phyloP scores from a whole-genome alignment of 64 coral and sea anemone species.

The Montipora sp. region DNA sequence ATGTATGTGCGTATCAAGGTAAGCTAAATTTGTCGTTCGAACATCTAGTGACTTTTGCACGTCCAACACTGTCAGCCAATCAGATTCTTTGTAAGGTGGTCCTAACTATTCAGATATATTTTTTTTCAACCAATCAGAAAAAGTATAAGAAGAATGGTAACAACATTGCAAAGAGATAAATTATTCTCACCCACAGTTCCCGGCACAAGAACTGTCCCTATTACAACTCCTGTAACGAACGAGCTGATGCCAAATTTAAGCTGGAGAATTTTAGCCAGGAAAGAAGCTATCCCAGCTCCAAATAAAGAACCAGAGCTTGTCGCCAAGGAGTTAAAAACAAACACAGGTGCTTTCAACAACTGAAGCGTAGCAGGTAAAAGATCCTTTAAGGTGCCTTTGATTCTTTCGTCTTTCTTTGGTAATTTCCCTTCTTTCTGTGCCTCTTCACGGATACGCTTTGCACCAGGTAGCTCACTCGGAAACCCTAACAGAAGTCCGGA shows the following conservation, averaged over 20 bases:
- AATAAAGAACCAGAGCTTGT: slow-evolving; percentile 62
- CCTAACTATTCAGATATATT: not conserved
- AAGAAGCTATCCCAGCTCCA: slow-evolving; percentile 64
- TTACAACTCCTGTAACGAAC: slow-evolving; percentile 41
- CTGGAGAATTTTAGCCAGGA: slow-evolving; percentile 81
- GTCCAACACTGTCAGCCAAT: not conserved
- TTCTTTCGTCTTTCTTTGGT: slow-evolving; percentile 60
- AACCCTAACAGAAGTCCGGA: slow-evolving; percentile 80
- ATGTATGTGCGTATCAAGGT: no score
- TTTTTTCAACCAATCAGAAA: not conserved
- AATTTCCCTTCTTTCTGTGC: slow-evolving; percentile 76
- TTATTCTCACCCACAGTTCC: slow-evolving; percentile 46
- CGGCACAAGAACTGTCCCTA: slow-evolving; percentile 19
- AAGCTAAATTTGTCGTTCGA: no score
- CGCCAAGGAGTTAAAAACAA: slow-evolving; percentile 87
- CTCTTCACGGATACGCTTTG: slow-evolving; percentile 68
- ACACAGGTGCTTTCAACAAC: slow-evolving; percentile 76
- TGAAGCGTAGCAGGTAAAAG: slow-evolving; percentile 76
- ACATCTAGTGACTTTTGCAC: no score
- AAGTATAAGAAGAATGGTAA: no score
- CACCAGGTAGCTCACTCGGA: slow-evolving; percentile 80
- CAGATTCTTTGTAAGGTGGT: not conserved
- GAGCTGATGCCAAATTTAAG: slow-evolving; percentile 71
- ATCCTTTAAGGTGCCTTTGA: slow-evolving; percentile 78
- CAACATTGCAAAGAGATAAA: no score